These are phyloP conservation scores for Octopus sinensis DNA, from an alignment of 1,140 invertebrate species.

Conservation along the genomic window DNA sequence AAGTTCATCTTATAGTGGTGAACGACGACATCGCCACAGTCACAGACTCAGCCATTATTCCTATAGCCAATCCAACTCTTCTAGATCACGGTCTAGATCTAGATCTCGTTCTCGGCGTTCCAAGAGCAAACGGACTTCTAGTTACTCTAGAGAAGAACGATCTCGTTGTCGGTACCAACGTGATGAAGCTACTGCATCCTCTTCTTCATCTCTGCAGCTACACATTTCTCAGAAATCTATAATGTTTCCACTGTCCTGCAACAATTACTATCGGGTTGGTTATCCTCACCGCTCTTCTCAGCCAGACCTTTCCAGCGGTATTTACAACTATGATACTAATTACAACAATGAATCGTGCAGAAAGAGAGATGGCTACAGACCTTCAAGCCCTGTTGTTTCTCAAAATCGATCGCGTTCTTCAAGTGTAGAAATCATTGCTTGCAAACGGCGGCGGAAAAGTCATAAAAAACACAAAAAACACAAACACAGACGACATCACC, in stretches of 20 bases:
- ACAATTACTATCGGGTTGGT: not conserved
- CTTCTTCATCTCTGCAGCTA: not conserved
- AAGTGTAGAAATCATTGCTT: conserved; percentile 1
- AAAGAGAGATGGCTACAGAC: not conserved
- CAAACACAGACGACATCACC: conserved; percentile 11
- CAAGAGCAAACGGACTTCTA: not conserved
- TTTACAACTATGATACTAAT: not conserved
- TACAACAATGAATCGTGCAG: not conserved
- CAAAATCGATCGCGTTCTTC: conserved; percentile 14
- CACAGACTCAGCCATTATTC: not conserved
- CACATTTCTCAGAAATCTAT: not conserved
- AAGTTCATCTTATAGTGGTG: not conserved
- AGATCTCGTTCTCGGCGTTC: not conserved
- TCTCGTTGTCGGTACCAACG: not conserved
- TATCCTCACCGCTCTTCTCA: not conserved
- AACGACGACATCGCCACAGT: no score
- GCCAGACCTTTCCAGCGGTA: not conserved
- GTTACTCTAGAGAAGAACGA: not conserved
- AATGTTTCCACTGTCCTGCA: not conserved
- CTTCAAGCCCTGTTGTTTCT: not conserved
- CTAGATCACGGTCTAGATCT: not conserved
- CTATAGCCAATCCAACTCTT: not conserved
- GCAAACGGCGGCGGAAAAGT: conserved; percentile 23
- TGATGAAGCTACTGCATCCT: not conserved
- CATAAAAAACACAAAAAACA: conserved; percentile 32